Base-by-base conservation (phyloP, 2,113 vertebrate genomes). In the Oxyura jamaicensis region DNA sequence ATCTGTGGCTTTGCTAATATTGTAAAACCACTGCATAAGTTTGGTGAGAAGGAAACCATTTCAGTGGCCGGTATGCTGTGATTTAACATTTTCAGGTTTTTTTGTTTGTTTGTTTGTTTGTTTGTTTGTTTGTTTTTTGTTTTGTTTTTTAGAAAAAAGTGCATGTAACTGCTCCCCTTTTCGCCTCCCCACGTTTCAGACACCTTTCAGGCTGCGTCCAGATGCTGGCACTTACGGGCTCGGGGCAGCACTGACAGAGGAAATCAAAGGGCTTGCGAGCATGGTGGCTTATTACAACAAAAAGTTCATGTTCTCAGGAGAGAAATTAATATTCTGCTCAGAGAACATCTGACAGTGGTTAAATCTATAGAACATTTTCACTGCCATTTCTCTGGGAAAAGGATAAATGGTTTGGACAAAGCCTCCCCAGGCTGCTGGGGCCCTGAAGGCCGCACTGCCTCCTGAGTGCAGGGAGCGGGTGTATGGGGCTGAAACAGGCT, bases 141-240 rank as follows among this genome's bases (percentile, higher is more conserved):
- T 8, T 16, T 6, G 72, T 86, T 93, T 11, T 8, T 16, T 6
- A 36, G 83, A 77, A 44, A 58, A 44, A 77, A 58, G 28, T 46
- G 52, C 56, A 21, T 85, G 46, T 89, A 87, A 31, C 84, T 85
- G 86, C 86, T 94, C 50, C 77, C 14, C 15, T 60, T 87, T 91
- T 36, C 31, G 41, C 58, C 36, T 94, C 58, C 50, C 90, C 87
- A 41, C 7, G 31, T 85, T 68, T 80, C 84, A 73, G 48, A 93
- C 94, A 83, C 93, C 89, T 95, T 48, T 68, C 55, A 50, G 89
- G 84, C 89, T 95, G 94, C 84, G 73, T 53, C 20, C 88, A 87
- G 82, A 75, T 72, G 41, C 83, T 31, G 4, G 19, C 0, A 2
- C 86, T 85, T 48, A 31, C 1, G 2, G 63, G 41, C 59, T 18